Conservation (phyloP, 2,888 invertebrate genomes). For the Hermodice carunculata region DNA sequence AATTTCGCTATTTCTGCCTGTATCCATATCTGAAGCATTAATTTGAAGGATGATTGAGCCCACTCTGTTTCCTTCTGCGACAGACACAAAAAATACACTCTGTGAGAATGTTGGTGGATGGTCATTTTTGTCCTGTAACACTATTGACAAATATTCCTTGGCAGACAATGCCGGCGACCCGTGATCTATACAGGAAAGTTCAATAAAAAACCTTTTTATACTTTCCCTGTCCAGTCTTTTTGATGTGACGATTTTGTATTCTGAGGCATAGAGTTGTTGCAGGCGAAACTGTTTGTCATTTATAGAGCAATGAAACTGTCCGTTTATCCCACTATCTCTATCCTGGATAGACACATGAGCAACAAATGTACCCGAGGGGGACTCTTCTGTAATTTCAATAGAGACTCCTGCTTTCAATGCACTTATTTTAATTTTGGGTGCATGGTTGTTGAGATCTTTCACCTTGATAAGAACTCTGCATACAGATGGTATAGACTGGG, state of each 20-base stretch:
- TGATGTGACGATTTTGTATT: constrained; percentile 71
- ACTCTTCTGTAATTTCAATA: constrained; percentile 82
- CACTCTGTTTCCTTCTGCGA: constrained; percentile 47
- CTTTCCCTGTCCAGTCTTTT: constrained; percentile 54
- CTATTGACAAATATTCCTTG: constrained; percentile 49
- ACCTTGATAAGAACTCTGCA: constrained; percentile 50
- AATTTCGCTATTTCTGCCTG: constrained; percentile 78
- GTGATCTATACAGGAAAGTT: constrained; percentile 76
- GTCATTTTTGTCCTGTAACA: constrained; percentile 88
- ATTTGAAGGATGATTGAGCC: constrained; percentile 80
- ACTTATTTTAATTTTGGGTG: constrained; percentile 51
- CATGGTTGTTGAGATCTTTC: constrained; percentile 53
- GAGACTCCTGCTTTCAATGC: constrained; percentile 40
- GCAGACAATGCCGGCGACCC: constrained; percentile 86
- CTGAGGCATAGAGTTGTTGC: constrained; percentile 50
- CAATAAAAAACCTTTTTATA: constrained; percentile 46
- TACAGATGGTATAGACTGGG: constrained; percentile 43
- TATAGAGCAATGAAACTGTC: constrained; percentile 75
- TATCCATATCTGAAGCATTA: constrained; percentile 87
- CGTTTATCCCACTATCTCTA: constrained; percentile 86
- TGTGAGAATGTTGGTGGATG: constrained; percentile 86
- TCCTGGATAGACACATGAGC: constrained; percentile 90
- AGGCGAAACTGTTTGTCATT: constrained; percentile 46
- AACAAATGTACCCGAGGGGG: constrained; percentile 76
- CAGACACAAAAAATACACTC: constrained; percentile 37